These are phyloP conservation scores for Xylota segnis DNA, from an alignment of 2,888 invertebrate genomes.

Conservation along the genomic window DNA sequence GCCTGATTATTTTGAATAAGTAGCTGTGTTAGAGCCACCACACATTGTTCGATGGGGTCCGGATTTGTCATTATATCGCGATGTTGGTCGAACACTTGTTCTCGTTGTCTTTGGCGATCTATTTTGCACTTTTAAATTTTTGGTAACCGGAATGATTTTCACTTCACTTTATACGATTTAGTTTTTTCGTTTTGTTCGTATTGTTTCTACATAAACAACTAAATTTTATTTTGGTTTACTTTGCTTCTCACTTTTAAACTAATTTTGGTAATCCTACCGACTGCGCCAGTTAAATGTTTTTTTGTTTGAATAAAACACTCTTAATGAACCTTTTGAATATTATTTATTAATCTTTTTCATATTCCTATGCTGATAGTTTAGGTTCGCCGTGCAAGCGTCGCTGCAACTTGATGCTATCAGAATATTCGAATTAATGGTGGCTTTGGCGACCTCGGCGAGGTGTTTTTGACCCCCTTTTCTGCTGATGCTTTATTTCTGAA, in stretches of 20 bases:
- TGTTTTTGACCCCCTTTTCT: background rate
- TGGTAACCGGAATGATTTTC: background rate
- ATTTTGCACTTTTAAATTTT: conserved; percentile 2
- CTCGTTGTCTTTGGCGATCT: conserved; percentile 3
- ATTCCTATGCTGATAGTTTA: too few relatives aligned
- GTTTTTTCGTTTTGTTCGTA: too few relatives aligned
- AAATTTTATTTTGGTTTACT: background rate
- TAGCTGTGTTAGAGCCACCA: background rate
- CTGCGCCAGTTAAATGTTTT: background rate
- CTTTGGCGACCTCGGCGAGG: background rate
- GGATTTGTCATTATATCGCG: background rate
- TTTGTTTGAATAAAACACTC: background rate
- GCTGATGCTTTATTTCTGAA: background rate
- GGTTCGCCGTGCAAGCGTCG: too few relatives aligned
- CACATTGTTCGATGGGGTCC: background rate
- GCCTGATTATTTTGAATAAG: background rate
- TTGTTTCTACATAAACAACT: too few relatives aligned
- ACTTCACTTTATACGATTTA: too few relatives aligned
- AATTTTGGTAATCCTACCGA: background rate
- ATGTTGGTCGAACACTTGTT: conserved; percentile 6
- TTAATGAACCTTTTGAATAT: background rate
- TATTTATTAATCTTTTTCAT: background rate
- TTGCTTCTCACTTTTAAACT: background rate
- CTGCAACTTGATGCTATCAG: too few relatives aligned
- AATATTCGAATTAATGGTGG: background rate